These are phyloP conservation scores for Scaptomyza hsui DNA, from an alignment of 1,140 invertebrate genomes.

Conservation along the genomic window DNA sequence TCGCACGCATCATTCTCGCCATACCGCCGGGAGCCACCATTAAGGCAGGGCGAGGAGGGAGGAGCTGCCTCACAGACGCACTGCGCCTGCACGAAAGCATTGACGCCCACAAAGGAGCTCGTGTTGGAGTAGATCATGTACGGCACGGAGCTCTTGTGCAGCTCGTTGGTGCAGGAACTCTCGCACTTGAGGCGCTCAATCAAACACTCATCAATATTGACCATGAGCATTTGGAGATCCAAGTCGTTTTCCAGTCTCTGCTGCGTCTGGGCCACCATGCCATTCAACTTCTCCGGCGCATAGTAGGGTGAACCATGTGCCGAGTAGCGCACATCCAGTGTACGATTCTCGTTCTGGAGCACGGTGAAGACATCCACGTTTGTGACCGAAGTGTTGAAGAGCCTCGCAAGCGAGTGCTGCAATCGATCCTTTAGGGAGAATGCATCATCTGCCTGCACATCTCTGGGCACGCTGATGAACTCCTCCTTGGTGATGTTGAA, in stretches of 20 bases:
- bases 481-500: conserved; percentile 92
- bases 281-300: conserved; percentile 92
- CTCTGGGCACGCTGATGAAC: conserved; percentile 89
- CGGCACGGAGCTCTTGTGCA: conserved; percentile 89
- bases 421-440: conserved; percentile 91
- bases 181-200: conserved; percentile 90
- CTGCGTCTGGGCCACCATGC: conserved; percentile 88
- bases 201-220: conserved; percentile 94
- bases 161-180: conserved; percentile 89
- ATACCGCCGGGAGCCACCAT: conserved; percentile 87
- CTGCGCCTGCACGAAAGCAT: conserved; percentile 90
- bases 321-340: conserved; percentile 93
- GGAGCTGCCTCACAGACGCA: conserved; percentile 88
- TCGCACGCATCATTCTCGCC: conserved; percentile 87
- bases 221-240: conserved; percentile 90
- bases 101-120: conserved; percentile 94
- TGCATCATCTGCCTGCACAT: conserved; percentile 85
- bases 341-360: conserved; percentile 86
- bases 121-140: conserved; percentile 94
- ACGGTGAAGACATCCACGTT: conserved; percentile 98
- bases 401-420: conserved; percentile 87
- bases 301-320: conserved; percentile 97
- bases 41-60: conserved; percentile 86
- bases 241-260: conserved; percentile 89
- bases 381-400: conserved; percentile 90